Percentiles rank a stretch among this genome's conserved stretches.
phyloP scores from a whole-genome alignment of 37 sponge, comb jelly and placozoan genomes.

The Agelas oroides region DNA sequence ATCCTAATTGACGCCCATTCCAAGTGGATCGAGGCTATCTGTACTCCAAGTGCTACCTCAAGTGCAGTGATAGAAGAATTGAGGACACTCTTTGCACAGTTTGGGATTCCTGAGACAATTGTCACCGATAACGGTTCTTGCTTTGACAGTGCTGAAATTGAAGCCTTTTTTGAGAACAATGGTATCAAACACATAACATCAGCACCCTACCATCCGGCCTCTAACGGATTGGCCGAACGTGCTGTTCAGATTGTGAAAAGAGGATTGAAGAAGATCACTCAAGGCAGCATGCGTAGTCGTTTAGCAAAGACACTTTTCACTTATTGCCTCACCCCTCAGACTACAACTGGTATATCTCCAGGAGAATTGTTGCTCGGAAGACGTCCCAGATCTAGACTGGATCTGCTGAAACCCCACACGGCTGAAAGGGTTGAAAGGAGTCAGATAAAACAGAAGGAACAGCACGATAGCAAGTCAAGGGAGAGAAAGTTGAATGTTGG shows the following conservation, averaged over 20 bases:
- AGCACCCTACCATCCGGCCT: conserved; percentile 33
- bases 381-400: not conserved
- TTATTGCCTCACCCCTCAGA: conserved; percentile 25
- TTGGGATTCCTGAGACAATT: conserved; percentile 2
- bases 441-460: too few relatives aligned
- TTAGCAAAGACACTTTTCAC: conserved; percentile 8
- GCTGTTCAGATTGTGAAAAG: conserved; percentile 19
- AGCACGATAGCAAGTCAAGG: too few relatives aligned
- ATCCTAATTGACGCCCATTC: not conserved
- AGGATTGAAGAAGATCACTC: conserved; percentile 16
- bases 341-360: conserved; percentile 32
- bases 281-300: conserved; percentile 2
- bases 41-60: not conserved
- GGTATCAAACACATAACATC: conserved; percentile 7
- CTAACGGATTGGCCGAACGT: conserved; percentile 28
- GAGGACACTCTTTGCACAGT: not conserved
- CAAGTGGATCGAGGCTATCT: conserved; percentile 14
- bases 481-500: too few relatives aligned
- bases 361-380: conserved; percentile 16
- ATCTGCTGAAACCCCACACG: too few relatives aligned
- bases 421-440: too few relatives aligned
- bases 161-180: not conserved
- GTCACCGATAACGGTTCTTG: conserved; percentile 10
- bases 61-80: not conserved
- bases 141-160: conserved; percentile 20